These are phyloP conservation scores for Gallinago jamesoni DNA, from an alignment of 2,113 vertebrate species.

Conservation along the genomic window DNA sequence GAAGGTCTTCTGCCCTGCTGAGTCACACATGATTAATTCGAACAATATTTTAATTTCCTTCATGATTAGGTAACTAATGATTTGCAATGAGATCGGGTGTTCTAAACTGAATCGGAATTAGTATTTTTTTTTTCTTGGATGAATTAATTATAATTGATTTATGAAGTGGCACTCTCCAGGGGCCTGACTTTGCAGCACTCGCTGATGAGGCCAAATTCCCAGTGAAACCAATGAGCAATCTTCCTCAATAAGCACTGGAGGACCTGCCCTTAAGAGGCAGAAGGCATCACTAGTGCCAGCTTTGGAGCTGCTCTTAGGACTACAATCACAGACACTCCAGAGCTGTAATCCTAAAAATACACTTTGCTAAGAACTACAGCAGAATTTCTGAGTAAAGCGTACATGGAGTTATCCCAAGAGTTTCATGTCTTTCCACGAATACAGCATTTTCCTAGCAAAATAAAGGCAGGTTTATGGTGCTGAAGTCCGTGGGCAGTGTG, in stretches of 20 bases:
- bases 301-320: not conserved
- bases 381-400: not conserved
- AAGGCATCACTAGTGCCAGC: not conserved
- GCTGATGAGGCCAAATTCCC: slow-evolving; percentile 23
- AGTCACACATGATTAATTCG: slow-evolving; percentile 49
- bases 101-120: slow-evolving; percentile 25
- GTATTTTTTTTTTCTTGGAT: not conserved
- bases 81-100: slow-evolving; percentile 28
- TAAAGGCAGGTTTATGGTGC: not conserved
- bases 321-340: slow-evolving; percentile 6
- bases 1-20: slow-evolving; percentile 48
- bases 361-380: not conserved
- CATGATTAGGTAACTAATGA: slow-evolving; percentile 62
- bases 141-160: slow-evolving; percentile 57
- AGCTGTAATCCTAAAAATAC: not conserved
- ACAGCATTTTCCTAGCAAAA: not conserved
- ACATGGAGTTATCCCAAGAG: not conserved
- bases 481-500: not conserved
- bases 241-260: not conserved
- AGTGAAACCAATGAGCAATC: slow-evolving; percentile 12
- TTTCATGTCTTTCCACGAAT: not conserved
- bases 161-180: slow-evolving; percentile 23
- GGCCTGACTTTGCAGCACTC: not conserved
- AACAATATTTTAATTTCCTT: slow-evolving; percentile 65
- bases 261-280: not conserved